phyloP scores from a whole-genome alignment of 2,888 invertebrate species.

The Plagodis dolabraria region DNA sequence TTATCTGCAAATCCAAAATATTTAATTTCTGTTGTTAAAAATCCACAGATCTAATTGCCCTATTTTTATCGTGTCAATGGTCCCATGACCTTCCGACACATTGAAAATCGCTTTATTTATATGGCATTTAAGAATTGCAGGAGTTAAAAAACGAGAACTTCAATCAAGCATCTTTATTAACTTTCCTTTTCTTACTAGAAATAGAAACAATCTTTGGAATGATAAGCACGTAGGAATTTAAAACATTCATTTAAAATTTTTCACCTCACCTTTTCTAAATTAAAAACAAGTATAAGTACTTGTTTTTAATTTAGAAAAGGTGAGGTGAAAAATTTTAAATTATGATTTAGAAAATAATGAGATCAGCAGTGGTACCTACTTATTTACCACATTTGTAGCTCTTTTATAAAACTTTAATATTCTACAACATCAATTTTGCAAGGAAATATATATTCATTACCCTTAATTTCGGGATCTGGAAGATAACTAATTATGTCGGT shows the following conservation, averaged over 20 bases:
- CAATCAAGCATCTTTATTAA: conserved; percentile 5
- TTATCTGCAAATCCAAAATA: conserved; percentile 1
- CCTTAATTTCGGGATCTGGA: conserved; percentile 12
- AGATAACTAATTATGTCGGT: conserved; percentile 11
- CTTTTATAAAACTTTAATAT: conserved; percentile 4
- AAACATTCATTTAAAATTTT: conserved; percentile 3
- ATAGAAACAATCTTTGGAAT: conserved; percentile 4
- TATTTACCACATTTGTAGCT: neutral
- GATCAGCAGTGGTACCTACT: conserved; percentile 3
- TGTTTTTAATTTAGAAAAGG: neutral
- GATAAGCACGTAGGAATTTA: neutral
- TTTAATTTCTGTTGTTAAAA: conserved; percentile 3
- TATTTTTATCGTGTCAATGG: conserved; percentile 3
- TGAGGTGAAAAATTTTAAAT: conserved; percentile 2
- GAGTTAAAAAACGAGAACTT: neutral
- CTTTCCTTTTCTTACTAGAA: neutral
- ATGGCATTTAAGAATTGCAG: neutral
- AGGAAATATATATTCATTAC: conserved; percentile 11
- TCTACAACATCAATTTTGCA: conserved; percentile 8
- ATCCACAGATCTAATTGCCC: conserved; percentile 3
- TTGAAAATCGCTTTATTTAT: conserved; percentile 4
- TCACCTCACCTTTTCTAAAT: conserved; percentile 1
- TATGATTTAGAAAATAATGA: neutral
- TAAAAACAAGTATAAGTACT: neutral
- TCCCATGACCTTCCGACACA: conserved; percentile 5